Percentiles rank a stretch among this genome's conserved stretches.
These are phyloP conservation scores for Loxodonta africana DNA, from an alignment of 2,113 vertebrate genomes.

Conservation along the genomic window DNA sequence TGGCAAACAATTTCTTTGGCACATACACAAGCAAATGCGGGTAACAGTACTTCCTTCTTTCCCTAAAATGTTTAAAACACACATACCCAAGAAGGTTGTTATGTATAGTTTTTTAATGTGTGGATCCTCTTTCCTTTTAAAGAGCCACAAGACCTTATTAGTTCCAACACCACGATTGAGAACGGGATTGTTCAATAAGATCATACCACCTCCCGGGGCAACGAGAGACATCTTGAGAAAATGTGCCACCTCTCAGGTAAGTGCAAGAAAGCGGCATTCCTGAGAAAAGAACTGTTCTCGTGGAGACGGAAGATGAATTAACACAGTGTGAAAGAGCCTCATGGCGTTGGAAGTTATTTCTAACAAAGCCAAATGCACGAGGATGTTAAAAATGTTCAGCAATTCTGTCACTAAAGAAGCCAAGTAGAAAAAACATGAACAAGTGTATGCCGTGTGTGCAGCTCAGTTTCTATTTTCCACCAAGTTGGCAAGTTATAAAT, in stretches of 20 bases:
- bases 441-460: not conserved
- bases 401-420: not conserved
- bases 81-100: too few relatives aligned
- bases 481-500: not conserved
- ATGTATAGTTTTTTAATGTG: rapidly evolving
- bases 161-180: slow-evolving; percentile 96
- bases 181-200: slow-evolving; percentile 95
- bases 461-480: not conserved
- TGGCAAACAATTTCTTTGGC: not conserved
- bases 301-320: not conserved
- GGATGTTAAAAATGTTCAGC: not conserved
- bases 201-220: slow-evolving; percentile 92
- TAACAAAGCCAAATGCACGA: not conserved
- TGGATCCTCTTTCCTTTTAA: slow-evolving; percentile 52
- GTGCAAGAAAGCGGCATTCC: not conserved
- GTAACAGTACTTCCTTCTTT: not conserved
- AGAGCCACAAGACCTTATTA: slow-evolving; percentile 95
- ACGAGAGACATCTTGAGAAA: slow-evolving; percentile 91
- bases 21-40: not conserved
- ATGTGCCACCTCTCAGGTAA: slow-evolving; percentile 95
- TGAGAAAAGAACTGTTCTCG: not conserved
- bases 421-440: too few relatives aligned
- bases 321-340: rapidly evolving
- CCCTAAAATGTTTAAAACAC: not conserved
- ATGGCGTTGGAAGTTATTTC: not conserved